phyloP scores from a whole-genome alignment of 2,797 vertebrate genomes.

The Limosa lapponica region DNA sequence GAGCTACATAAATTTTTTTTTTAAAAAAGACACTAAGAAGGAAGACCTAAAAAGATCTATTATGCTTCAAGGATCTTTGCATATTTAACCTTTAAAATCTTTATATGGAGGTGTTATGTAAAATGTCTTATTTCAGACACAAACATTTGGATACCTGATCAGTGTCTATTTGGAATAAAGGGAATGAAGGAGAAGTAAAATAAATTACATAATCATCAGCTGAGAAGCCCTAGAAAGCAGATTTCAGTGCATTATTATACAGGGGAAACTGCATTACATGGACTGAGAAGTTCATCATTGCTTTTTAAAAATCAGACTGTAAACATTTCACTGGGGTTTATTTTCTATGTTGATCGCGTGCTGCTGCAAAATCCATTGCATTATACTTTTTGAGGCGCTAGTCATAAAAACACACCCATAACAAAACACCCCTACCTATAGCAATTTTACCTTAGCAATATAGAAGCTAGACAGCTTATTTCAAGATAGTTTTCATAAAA shows the following conservation, averaged over 20 bases:
- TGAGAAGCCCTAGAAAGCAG: neutral
- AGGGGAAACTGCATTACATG: neutral
- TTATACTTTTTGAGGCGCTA: neutral
- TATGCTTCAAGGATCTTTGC: neutral
- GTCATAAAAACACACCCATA: neutral
- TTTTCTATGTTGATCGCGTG: neutral
- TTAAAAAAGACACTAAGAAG: neutral
- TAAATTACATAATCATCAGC: neutral
- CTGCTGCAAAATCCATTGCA: neutral
- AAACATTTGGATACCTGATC: neutral
- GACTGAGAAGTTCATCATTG: neutral
- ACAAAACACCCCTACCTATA: neutral
- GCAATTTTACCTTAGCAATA: neutral
- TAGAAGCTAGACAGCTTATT: neutral
- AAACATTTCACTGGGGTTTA: neutral
- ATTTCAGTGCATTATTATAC: neutral
- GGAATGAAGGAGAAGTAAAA: neutral
- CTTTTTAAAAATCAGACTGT: neutral
- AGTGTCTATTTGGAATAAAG: neutral
- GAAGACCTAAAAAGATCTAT: neutral
- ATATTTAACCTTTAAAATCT: neutral
- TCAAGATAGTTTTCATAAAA: neutral
- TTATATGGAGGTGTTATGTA: fast-evolving
- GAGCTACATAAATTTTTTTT: neutral
- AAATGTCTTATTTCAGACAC: neutral